Percentiles rank a stretch among this genome's conserved stretches.
phyloP scores from a whole-genome alignment of 2,113 vertebrate genomes.

The Melospiza melodia region DNA sequence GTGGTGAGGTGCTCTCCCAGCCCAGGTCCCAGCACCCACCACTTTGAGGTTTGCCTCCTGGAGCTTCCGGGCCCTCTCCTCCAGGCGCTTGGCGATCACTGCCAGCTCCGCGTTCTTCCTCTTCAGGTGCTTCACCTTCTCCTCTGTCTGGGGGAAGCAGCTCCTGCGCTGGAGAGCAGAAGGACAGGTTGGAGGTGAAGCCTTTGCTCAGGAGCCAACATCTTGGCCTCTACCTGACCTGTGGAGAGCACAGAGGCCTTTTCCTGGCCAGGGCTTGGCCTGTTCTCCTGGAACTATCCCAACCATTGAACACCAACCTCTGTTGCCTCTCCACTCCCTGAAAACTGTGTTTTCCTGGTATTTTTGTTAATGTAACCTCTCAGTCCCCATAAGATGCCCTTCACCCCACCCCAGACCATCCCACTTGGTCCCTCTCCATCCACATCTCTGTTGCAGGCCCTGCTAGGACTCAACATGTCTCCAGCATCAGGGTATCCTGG shows the following conservation, averaged over 20 bases:
- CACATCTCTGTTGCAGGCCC: rapidly evolving
- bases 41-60: conserved; percentile 97
- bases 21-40: conserved; percentile 66
- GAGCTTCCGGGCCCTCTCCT: conserved; percentile 93
- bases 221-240: background rate
- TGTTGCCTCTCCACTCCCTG: background rate
- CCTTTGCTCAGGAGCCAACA: background rate
- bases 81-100: conserved; percentile 93
- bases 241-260: background rate
- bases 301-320: background rate
- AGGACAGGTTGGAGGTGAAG: background rate
- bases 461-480: background rate
- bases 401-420: background rate
- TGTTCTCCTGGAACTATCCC: background rate
- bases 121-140: conserved; percentile 95
- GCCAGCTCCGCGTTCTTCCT: conserved; percentile 95
- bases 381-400: background rate
- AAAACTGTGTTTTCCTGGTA: background rate
- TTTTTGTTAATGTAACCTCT: background rate
- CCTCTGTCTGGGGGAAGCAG: conserved; percentile 93
- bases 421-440: background rate
- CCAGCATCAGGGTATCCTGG: background rate
- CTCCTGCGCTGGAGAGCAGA: conserved; percentile 84
- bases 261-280: background rate
- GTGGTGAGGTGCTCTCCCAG: background rate